Evolutionary conservation across 2,888 invertebrate species (phyloP), one percentile per base, ranked within the genome.

Genomic region (Orthosia incerta): DNA sequence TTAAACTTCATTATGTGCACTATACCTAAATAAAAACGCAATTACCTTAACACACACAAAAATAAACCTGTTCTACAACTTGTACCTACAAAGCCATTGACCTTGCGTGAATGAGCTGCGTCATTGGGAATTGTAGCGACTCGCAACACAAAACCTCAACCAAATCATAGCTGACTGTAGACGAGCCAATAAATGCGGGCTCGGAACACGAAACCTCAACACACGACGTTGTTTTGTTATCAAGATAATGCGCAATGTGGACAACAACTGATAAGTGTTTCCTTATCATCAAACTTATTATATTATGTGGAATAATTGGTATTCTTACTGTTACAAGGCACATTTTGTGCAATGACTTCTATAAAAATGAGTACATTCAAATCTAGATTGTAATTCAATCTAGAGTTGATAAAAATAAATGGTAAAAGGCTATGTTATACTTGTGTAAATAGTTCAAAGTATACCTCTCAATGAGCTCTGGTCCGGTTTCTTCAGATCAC

Each of bases 401-500:
- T 9, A 9, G 5, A 20, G 9, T 48, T 11, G 26, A 75, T 46
- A n/a, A 50, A 51, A 45, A 31, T 7, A 7, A 31, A 31, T 31
- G 7, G 31, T 7, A 31, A 31, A 31, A 31, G 26, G 26, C 26
- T 26, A 3, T 3, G 31, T 31, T 31, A 7, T 26, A 61, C 3
- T 15, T 31, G n/a, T 23, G 4, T 16, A 4, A 12, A 11, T 15
- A 9, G 1, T n/a, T 20, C 0, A 31, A 20, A 23, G 61, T 18
- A 26, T 92, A 98, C 99, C 98, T 97, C 97, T 98, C n/a, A 99
- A 96, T 16, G 98, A 97, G 23, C 97, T 96, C 46, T 98, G 97
- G 89, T 98, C 98, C 4, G 99, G 99, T 94, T 98, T 99, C 87
- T 97, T 97, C 80, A 98, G 97, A 93, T 99, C 99, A 76, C 98